Base-by-base conservation (phyloP, 2,888 invertebrate genomes). In the Malthinus seriepunctatus region DNA sequence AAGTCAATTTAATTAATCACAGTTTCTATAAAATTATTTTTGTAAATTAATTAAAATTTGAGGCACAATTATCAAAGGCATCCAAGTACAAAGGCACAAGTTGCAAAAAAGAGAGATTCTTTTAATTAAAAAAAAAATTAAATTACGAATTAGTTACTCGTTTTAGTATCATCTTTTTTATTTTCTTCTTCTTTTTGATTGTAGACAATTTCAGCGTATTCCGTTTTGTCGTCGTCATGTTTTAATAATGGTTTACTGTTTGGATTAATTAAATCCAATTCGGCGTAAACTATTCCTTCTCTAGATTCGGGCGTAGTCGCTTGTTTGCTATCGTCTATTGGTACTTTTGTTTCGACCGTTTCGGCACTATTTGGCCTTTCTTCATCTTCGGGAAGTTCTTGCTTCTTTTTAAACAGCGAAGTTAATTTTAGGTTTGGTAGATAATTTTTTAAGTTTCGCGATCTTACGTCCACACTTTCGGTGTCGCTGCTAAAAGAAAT, bases 161-260 rank as follows among this genome's bases (percentile, higher is more conserved):
- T 12, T 49, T 49, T 49, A 23, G 9, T 49, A 11, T 49, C 37
- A 2, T 34, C 15, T 6, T 51, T 44, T n/a, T 38, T 37, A 38
- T 71, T 71, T 23, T 81, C 80, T 1, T 77, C 75, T 34, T 83
- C 82, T 3, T 80, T 76, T 62, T 86, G 86, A 0, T 86, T 84
- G 78, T 91, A 91, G 0, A 91, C 86, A 54, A 93, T 93, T 76
- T 92, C 92, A 0, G 92, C 92, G 76, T 93, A 92, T 69, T 88
- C 88, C 2, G 88, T 88, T 71, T 86, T 84, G 64, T 86, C 88
- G 1, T 88, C 85, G 71, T 80, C 70, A 78, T 84, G 74, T 71
- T 76, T 79, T 46, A 78, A 74, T 34, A 78, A 74, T 48, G 73
- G 73, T 55, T 70, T 75, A 71, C 71, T 70, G 12, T 80, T 77